These are phyloP conservation scores for Macrosoma leucophasiata DNA, from an alignment of 2,888 invertebrate genomes.

Conservation along the genomic window DNA sequence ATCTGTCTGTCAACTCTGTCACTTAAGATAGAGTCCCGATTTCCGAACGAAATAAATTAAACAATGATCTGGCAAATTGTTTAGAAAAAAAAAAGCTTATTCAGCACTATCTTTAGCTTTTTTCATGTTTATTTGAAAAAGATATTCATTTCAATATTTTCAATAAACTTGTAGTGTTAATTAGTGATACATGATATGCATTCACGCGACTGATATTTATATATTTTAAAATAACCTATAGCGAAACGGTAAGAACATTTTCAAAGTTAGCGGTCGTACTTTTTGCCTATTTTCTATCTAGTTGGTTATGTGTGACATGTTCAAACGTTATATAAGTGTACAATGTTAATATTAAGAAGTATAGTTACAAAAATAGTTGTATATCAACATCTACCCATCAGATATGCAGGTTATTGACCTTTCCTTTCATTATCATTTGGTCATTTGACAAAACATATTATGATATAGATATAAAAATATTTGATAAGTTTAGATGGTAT, in stretches of 20 bases:
- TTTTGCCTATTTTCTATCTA: conserved; percentile 26
- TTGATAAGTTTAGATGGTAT: too few species aligned
- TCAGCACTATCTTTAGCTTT: conserved; percentile 11
- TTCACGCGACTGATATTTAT: conserved; percentile 25
- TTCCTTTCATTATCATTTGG: conserved; percentile 5
- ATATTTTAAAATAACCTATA: too few species aligned
- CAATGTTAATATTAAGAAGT: conserved; percentile 45
- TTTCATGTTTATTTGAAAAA: not conserved
- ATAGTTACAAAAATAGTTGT: conserved; percentile 37
- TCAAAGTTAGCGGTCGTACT: conserved; percentile 40
- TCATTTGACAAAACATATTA: conserved; percentile 1
- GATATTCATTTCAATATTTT: conserved; percentile 13
- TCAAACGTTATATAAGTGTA: conserved; percentile 51
- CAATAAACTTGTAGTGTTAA: conserved; percentile 4
- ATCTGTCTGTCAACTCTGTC: too few species aligned
- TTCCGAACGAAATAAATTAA: too few species aligned
- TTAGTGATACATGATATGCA: conserved; percentile 4
- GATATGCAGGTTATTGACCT: conserved; percentile 47
- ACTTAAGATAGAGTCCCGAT: too few species aligned
- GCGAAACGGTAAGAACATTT: conserved; percentile 34
- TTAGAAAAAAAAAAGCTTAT: conserved; percentile 23
- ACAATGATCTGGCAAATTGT: conserved; percentile 53
- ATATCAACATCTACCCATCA: conserved; percentile 33
- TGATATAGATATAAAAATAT: conserved; percentile 1
- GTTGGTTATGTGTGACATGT: conserved; percentile 45